A percentile compares a stretch with the other conserved stretches of the same genome.
Evolutionary conservation across 2,888 invertebrate species (phyloP).

Genomic region (Lasioglossum marginatum): DNA sequence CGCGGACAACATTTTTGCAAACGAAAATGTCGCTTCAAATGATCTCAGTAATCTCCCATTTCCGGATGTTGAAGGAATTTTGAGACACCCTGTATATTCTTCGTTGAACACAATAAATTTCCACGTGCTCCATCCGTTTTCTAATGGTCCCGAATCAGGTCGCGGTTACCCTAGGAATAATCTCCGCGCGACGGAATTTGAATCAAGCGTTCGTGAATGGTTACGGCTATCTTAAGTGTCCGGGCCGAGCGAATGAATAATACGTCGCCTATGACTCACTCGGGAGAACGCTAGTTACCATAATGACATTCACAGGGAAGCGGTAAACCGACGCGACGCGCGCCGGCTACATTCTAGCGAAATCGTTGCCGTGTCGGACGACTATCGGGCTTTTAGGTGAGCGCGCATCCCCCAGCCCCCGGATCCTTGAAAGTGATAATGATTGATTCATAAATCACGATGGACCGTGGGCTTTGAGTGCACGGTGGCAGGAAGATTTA

Average conservation of each 20-base stretch:
- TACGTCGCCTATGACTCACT: conserved; percentile 44
- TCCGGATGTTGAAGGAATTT: too few species aligned
- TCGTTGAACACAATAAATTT: not conserved
- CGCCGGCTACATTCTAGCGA: conserved; percentile 20
- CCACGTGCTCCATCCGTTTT: not conserved
- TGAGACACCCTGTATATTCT: too few species aligned
- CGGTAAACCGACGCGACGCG: conserved; percentile 1
- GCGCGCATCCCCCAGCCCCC: not conserved
- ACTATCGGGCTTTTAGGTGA: conserved; percentile 25
- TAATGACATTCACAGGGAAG: conserved; percentile 48
- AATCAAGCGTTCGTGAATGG: conserved; percentile 9
- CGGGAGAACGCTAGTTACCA: conserved; percentile 28
- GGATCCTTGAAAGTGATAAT: conserved; percentile 54
- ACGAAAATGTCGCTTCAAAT: too few species aligned
- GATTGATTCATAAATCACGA: conserved; percentile 63
- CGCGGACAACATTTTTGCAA: too few species aligned
- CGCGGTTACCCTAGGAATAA: not conserved
- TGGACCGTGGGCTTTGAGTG: conserved; percentile 26
- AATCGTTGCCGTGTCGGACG: conserved; percentile 22
- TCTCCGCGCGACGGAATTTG: not conserved
- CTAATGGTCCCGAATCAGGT: not conserved
- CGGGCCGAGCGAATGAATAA: conserved; percentile 45
- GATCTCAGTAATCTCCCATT: too few species aligned
- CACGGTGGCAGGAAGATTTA: conserved; percentile 57
- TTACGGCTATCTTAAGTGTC: conserved; percentile 10